Conservation (phyloP, 2,797 vertebrate genomes). For the Crenichthys baileyi region DNA sequence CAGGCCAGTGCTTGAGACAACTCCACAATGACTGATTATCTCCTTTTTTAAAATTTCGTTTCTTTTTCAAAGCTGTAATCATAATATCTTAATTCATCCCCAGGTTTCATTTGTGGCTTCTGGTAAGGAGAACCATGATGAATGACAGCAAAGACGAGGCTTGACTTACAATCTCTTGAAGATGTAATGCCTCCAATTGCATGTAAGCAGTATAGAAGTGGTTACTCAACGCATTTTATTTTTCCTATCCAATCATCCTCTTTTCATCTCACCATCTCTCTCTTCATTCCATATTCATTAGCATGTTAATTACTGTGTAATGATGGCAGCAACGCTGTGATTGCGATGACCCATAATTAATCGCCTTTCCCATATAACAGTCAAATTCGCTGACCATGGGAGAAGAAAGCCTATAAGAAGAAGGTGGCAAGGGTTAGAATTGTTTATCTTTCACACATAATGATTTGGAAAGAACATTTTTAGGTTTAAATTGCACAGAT, state of each 20-base stretch:
- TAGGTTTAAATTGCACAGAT: not conserved
- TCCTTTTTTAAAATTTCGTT: not conserved
- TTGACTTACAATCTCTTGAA: constrained; percentile 16
- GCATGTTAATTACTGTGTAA: constrained; percentile 64
- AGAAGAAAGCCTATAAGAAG: constrained; percentile 25
- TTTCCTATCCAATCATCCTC: constrained; percentile 12
- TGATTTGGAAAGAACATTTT: not conserved
- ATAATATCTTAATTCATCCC: not conserved
- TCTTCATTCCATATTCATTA: constrained; percentile 45
- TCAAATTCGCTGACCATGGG: constrained; percentile 37
- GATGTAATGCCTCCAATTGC: constrained; percentile 7
- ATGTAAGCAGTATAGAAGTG: not conserved
- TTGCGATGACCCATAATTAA: constrained; percentile 48
- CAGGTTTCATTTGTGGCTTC: not conserved
- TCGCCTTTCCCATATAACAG: constrained; percentile 33
- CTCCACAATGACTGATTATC: constrained; percentile 27
- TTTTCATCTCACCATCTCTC: constrained; percentile 27
- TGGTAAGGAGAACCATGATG: constrained; percentile 4
- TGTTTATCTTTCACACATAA: not conserved
- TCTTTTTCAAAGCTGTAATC: not conserved
- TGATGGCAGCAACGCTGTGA: constrained; percentile 41
- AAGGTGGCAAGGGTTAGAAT: not conserved
- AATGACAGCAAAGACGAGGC: constrained; percentile 6
- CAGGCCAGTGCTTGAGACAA: constrained; percentile 1
- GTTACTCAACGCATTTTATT: constrained; percentile 5